These are phyloP conservation scores for Habroteleia sp. DNA, from an alignment of 2,888 invertebrate genomes.

Conservation along the genomic window DNA sequence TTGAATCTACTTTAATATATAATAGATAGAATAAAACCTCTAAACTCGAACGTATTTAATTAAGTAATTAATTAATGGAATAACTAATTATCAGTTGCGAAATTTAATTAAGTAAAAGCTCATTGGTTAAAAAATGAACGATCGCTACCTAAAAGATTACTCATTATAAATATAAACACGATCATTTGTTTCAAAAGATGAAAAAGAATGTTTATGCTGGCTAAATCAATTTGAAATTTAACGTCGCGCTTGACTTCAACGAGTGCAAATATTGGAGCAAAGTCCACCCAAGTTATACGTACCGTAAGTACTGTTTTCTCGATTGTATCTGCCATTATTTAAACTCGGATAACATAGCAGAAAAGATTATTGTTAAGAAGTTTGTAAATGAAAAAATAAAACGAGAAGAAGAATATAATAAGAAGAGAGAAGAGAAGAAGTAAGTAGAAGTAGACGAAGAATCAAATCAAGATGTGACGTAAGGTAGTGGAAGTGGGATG, in stretches of 20 bases:
- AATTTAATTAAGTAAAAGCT: slow-evolving; percentile 19
- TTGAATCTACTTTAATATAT: slow-evolving; percentile 28
- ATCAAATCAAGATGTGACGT: slow-evolving; percentile 37
- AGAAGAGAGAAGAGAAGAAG: slow-evolving; percentile 20
- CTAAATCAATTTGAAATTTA: slow-evolving; percentile 15
- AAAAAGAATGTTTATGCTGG: slow-evolving; percentile 2
- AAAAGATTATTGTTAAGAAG: slow-evolving; percentile 58
- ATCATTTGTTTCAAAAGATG: neutral
- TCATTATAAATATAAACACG: neutral
- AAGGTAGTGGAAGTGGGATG: slow-evolving; percentile 50
- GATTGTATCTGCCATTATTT: slow-evolving; percentile 53
- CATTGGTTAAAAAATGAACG: slow-evolving; percentile 1
- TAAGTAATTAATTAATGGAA: slow-evolving; percentile 8
- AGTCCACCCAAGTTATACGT: slow-evolving; percentile 54
- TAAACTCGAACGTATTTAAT: slow-evolving; percentile 13
- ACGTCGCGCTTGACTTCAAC: slow-evolving; percentile 17
- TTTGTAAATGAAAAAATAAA: slow-evolving; percentile 52
- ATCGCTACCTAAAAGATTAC: slow-evolving; percentile 5
- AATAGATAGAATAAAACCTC: slow-evolving; percentile 2
- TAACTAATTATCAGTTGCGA: slow-evolving; percentile 17
- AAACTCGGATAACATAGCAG: slow-evolving; percentile 55
- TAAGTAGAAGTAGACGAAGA: slow-evolving; percentile 22
- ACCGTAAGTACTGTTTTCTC: slow-evolving; percentile 28
- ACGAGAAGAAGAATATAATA: slow-evolving; percentile 26
- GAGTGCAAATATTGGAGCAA: slow-evolving; percentile 56